Evolutionary conservation across 2,888 invertebrate species (phyloP).

Genomic region (Drosophila siamana): DNA sequence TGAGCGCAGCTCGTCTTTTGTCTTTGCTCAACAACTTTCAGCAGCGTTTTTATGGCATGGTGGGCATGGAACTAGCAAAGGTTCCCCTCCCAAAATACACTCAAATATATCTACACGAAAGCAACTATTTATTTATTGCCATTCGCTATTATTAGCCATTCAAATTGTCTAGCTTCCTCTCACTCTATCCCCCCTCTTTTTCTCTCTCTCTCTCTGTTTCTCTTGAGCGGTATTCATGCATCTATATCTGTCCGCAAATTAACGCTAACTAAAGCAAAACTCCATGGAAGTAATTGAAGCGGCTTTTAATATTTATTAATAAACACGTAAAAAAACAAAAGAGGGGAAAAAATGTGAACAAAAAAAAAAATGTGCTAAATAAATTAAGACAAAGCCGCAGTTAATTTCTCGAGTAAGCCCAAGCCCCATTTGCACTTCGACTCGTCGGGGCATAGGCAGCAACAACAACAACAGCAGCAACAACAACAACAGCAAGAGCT

Average conservation of each 20-base stretch:
- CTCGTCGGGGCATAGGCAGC: conserved; percentile 42
- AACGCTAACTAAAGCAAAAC: conserved; percentile 18
- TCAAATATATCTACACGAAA: neutral
- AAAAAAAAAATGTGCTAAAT: conserved; percentile 30
- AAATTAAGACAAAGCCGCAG: conserved; percentile 53
- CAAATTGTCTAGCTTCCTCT: conserved; percentile 17
- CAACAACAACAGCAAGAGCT: conserved; percentile 10
- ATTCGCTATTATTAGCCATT: conserved; percentile 68
- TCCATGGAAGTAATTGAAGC: conserved; percentile 28
- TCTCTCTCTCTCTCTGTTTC: neutral
- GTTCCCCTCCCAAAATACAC: conserved; percentile 18
- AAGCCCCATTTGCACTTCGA: conserved; percentile 38
- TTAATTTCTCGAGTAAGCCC: conserved; percentile 52
- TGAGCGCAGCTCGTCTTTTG: conserved; percentile 26
- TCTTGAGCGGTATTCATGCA: neutral
- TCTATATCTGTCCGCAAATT: conserved; percentile 16
- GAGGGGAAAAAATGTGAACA: neutral
- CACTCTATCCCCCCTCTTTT: no score
- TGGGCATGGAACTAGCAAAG: no score
- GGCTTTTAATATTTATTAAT: conserved; percentile 67
- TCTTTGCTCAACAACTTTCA: conserved; percentile 41
- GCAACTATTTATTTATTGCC: conserved; percentile 71
- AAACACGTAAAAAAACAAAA: conserved; percentile 22
- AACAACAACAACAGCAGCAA: conserved; percentile 7
- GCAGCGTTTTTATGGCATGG: conserved; percentile 55